Conservation (phyloP, 2,888 invertebrate genomes). For the Heterodera filipjevi region DNA sequence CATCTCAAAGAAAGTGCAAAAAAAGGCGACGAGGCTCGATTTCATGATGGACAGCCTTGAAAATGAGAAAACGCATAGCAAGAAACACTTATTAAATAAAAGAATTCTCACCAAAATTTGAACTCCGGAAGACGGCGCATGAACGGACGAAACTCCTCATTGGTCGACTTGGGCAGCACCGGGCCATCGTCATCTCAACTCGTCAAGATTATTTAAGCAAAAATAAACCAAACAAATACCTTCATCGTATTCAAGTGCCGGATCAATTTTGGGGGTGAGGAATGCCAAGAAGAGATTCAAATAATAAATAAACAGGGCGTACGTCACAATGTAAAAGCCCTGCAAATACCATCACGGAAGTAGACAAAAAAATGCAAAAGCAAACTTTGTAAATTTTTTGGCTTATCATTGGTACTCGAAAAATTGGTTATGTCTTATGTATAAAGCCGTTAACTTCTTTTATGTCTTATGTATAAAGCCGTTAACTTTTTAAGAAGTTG, state of each 20-base stretch:
- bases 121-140: constrained; percentile 95
- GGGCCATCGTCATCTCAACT: constrained; percentile 72
- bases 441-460: too few relatives aligned
- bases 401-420: too few relatives aligned
- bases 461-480: too few relatives aligned
- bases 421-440: too few relatives aligned
- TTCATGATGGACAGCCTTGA: constrained; percentile 84
- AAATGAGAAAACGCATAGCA: constrained; percentile 24
- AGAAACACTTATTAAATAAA: neutral
- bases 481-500: too few relatives aligned
- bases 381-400: too few relatives aligned
- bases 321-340: constrained; percentile 99
- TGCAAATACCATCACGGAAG: constrained; percentile 67
- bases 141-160: constrained; percentile 97
- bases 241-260: constrained; percentile 80
- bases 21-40: constrained; percentile 84
- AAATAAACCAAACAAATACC: constrained; percentile 22
- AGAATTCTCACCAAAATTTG: constrained; percentile 75
- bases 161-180: constrained; percentile 77
- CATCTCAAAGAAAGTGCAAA: constrained; percentile 93
- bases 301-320: constrained; percentile 97
- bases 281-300: constrained; percentile 99
- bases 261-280: constrained; percentile 98
- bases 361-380: neutral
- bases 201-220: neutral